Conservation (phyloP, 2,113 vertebrate genomes). For the Vireo altiloquus region DNA sequence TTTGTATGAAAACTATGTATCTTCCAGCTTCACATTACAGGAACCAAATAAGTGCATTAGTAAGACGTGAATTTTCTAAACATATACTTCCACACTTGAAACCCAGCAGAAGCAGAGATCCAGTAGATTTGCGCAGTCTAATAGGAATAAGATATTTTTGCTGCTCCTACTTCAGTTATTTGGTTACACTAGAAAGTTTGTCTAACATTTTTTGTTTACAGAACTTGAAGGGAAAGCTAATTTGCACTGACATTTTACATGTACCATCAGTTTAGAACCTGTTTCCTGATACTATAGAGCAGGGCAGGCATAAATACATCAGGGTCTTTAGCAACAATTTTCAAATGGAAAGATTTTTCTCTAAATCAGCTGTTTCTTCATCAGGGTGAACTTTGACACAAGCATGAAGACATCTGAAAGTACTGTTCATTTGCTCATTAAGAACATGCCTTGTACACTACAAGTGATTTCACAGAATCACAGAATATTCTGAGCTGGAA, state of each 20-base stretch:
- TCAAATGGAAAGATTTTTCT: constrained; percentile 19
- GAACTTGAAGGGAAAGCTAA: constrained; percentile 25
- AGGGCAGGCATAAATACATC: constrained; percentile 15
- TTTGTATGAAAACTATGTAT: not conserved
- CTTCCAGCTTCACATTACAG: not conserved
- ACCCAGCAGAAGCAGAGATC: not conserved
- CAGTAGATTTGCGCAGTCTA: not conserved
- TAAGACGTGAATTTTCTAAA: not conserved
- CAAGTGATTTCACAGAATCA: not conserved
- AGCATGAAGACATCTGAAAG: constrained; percentile 41
- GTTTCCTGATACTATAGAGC: constrained; percentile 26
- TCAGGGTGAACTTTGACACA: constrained; percentile 31
- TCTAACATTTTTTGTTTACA: constrained; percentile 7
- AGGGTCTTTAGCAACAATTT: constrained; percentile 14
- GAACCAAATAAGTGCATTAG: not conserved
- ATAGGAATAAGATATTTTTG: not conserved
- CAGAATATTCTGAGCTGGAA: not conserved
- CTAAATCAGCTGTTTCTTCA: constrained; percentile 42
- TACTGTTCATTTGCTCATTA: constrained; percentile 49
- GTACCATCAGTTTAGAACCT: constrained; percentile 20
- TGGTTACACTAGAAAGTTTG: constrained; percentile 4
- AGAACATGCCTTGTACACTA: constrained; percentile 28
- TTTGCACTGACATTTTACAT: constrained; percentile 50
- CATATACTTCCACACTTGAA: not conserved
- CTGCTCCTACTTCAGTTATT: constrained; percentile 27